A percentile compares a stretch with the other conserved stretches of the same genome.
Evolutionary conservation across 2,113 vertebrate species (phyloP).

Genomic region (Vulpes vulpes): DNA sequence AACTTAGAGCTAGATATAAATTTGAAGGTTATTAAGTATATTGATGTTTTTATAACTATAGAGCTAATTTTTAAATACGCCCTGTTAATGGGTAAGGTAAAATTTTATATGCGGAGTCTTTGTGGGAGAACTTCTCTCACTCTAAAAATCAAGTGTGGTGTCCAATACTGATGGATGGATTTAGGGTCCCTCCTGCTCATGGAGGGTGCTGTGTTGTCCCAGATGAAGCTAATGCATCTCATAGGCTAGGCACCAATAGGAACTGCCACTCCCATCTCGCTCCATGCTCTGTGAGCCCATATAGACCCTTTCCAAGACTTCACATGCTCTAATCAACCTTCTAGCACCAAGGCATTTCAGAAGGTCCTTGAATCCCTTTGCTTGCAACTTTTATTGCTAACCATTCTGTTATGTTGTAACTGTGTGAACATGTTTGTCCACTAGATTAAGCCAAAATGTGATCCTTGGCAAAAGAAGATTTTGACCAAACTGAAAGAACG

Average conservation of each 20-base stretch:
- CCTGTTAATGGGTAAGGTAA: neutral
- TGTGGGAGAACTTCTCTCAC: neutral
- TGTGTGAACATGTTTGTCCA: conserved; percentile 37
- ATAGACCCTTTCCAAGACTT: neutral
- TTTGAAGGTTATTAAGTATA: neutral
- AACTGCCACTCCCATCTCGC: neutral
- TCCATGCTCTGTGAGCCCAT: neutral
- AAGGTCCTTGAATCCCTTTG: neutral
- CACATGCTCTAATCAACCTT: neutral
- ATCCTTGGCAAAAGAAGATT: conserved; percentile 91
- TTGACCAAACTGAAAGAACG: conserved; percentile 87
- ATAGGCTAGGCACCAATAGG: neutral
- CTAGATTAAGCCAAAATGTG: conserved; percentile 88
- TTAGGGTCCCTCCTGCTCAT: neutral
- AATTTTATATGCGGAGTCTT: neutral
- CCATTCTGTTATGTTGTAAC: conserved; percentile 1
- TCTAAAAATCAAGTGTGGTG: neutral
- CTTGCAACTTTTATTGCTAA: conserved; percentile 38
- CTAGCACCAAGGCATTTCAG: neutral
- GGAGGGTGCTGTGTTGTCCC: accelerated
- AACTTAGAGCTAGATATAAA: neutral
- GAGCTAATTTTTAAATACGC: neutral
- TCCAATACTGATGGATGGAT: neutral
- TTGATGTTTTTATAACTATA: neutral
- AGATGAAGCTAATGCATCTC: neutral